A percentile compares a stretch with the other conserved stretches of the same genome.
phyloP scores from a whole-genome alignment of 2,888 invertebrate species.

The Incurvaria masculella region DNA sequence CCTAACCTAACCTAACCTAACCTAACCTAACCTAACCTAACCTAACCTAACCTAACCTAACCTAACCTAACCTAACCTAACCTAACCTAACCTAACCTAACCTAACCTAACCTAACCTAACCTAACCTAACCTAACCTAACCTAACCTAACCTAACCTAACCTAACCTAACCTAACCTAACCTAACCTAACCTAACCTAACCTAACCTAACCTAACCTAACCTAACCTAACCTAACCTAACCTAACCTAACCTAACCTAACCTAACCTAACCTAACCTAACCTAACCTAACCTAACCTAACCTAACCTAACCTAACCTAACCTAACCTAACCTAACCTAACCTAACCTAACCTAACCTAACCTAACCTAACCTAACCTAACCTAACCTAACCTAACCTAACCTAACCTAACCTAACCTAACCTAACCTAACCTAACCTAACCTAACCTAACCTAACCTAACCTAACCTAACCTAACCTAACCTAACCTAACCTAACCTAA shows the following conservation, averaged over 20 bases:
- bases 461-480: constrained; percentile 2
- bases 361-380: constrained; percentile 2
- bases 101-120: constrained; percentile 2
- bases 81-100: constrained; percentile 2
- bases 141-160: constrained; percentile 2
- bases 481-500: constrained; percentile 2
- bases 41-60: constrained; percentile 2
- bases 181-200: constrained; percentile 2
- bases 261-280: constrained; percentile 2
- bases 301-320: constrained; percentile 2
- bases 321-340: constrained; percentile 2
- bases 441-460: constrained; percentile 2
- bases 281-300: constrained; percentile 2
- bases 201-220: constrained; percentile 2
- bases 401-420: constrained; percentile 2
- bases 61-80: constrained; percentile 2
- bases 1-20: constrained; percentile 2
- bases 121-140: constrained; percentile 2
- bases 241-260: constrained; percentile 2
- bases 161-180: constrained; percentile 2
- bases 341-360: constrained; percentile 2
- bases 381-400: constrained; percentile 2
- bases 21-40: constrained; percentile 2
- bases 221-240: constrained; percentile 2
- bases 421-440: constrained; percentile 2